Evolutionary conservation across 2,888 invertebrate species (phyloP), one percentile per base, ranked within the genome.

Genomic region (Cacoxenus indagator): DNA sequence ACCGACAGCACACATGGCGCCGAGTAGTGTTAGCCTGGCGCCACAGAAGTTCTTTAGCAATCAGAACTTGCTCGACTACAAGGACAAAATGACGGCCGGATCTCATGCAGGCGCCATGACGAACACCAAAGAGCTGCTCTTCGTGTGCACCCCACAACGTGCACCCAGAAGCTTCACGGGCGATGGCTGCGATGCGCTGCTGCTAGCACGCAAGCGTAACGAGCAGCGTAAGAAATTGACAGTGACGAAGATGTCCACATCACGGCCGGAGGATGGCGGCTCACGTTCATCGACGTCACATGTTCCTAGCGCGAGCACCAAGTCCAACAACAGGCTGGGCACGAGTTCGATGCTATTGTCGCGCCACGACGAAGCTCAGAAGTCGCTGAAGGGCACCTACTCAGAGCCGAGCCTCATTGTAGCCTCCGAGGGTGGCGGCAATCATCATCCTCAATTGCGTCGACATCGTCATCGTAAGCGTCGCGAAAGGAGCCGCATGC

Each of bases 341-440:
- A 51, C 8, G 4, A 19, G 4, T 26, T 61, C 17, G 37, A 22
- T 27, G 27, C 27, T 24, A 8, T 17, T 24, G 43, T 14, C 51
- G 3, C 37, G n/a, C 17, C 31, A 59, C 19, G n/a, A 27, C 22
- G 59, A 85, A 55, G 75, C 83, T 14, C 77, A 74, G 9, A 76
- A 76, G 68, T 80, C 84, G 1, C 69, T 87, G 1, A 87, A 87
- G 69, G 86, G 86, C 74, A 87, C 86, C 67, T 87, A 87, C 70
- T 87, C 87, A 67, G 87, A 87, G 75, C 87, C 87, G 68, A 87
- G 87, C 70, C 76, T 87, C 67, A 82, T 87, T 37, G 87, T 87
- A 0, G 87, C 85, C 29, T 87, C 87, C 3, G 87, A 87, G 67
- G 84, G 84, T 2, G 80, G 76, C 2, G 75, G 73, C 0, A 64